phyloP scores from a whole-genome alignment of 92 coral and sea anemone species.

The Epizoanthus stellaris region DNA sequence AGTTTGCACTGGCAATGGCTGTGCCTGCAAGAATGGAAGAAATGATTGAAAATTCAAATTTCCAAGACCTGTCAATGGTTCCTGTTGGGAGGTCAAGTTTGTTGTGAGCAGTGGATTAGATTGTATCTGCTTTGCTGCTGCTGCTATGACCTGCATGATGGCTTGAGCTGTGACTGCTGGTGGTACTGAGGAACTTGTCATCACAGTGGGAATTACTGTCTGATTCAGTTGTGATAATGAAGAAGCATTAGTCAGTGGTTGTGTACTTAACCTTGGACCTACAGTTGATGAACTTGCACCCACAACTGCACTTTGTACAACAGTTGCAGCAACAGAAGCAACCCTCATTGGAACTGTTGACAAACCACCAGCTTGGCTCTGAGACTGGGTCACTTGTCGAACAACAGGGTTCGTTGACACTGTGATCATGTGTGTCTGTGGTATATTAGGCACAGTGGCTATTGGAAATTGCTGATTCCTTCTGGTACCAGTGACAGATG shows the following conservation, averaged over 20 bases:
- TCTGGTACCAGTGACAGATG: neutral
- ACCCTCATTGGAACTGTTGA: neutral
- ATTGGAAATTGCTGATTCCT: neutral
- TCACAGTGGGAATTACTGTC: neutral
- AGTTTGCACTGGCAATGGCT: neutral
- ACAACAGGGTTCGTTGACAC: neutral
- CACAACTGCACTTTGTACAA: neutral
- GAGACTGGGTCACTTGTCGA: neutral
- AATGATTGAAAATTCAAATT: neutral
- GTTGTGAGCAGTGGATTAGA: neutral
- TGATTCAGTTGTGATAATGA: neutral
- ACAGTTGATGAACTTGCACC: neutral
- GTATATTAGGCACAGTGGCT: neutral
- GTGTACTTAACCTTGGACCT: constrained; percentile 13
- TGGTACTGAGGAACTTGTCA: neutral
- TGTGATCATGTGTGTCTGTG: neutral
- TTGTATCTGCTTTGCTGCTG: neutral
- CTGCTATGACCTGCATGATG: neutral
- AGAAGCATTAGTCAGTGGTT: neutral
- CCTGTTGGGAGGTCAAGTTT: neutral
- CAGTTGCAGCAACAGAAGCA: constrained; percentile 1
- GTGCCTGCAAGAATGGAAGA: neutral
- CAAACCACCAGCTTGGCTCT: neutral
- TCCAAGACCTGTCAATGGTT: neutral
- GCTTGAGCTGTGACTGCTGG: neutral